A percentile compares a stretch with the other conserved stretches of the same genome.
Evolutionary conservation across 2,113 vertebrate species (phyloP).

Genomic region (Thamnaconus septentrionalis): DNA sequence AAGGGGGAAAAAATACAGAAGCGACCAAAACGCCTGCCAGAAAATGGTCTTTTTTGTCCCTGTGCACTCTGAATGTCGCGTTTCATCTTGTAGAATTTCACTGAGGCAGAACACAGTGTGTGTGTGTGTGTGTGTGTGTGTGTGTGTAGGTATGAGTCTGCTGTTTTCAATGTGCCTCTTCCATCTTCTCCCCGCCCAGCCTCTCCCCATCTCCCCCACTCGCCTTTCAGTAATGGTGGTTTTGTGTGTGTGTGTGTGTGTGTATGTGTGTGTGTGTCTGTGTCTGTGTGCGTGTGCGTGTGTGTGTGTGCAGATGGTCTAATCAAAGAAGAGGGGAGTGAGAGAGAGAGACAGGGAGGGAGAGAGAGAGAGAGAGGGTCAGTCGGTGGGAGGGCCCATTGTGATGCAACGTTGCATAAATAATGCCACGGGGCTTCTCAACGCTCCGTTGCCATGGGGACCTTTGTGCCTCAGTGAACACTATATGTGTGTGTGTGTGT

Average conservation of each 20-base stretch:
- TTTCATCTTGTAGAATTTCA: constrained; percentile 12
- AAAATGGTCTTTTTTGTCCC: constrained; percentile 2
- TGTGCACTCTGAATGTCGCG: not conserved
- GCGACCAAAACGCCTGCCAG: not conserved
- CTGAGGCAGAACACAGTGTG: constrained; percentile 14
- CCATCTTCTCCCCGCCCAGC: constrained; percentile 17
- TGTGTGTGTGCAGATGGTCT: constrained; percentile 68
- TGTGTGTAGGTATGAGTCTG: constrained; percentile 8
- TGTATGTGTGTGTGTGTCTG: not conserved
- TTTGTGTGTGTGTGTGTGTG: not conserved
- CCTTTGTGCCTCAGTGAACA: constrained; percentile 92
- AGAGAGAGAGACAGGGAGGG: constrained; percentile 39
- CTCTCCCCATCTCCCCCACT: constrained; percentile 12
- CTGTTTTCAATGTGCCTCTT: constrained; percentile 6
- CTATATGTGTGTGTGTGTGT: constrained; percentile 69
- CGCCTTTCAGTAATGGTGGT: constrained; percentile 42
- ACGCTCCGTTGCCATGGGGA: constrained; percentile 91
- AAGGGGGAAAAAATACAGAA: not conserved
- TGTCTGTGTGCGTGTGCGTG: constrained; percentile 51
- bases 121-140: not conserved
- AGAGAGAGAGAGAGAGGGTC: constrained; percentile 54
- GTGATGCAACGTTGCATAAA: constrained; percentile 90
- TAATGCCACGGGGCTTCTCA: constrained; percentile 86
- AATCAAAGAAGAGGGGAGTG: constrained; percentile 47
- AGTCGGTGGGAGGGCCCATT: constrained; percentile 85